Conservation (phyloP, 1,140 invertebrate genomes). For the Lucilia cuprina region DNA sequence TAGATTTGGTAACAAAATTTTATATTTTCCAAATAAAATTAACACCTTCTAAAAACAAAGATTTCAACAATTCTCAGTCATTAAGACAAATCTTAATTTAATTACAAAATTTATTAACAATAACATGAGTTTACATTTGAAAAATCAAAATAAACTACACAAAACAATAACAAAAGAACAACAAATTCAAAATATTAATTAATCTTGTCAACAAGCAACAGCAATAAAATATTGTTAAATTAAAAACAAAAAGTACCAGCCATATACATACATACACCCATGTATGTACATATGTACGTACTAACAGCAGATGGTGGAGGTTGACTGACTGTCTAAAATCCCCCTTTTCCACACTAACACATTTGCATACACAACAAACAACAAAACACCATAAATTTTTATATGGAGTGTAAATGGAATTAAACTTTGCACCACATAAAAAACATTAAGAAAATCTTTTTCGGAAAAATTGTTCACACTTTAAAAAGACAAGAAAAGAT, state of each 20-base stretch:
- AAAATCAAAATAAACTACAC: not conserved
- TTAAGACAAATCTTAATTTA: slow-evolving; percentile 12
- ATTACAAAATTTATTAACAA: not conserved
- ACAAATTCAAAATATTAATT: not conserved
- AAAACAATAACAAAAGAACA: not conserved
- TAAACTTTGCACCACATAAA: not conserved
- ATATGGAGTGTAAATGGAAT: not conserved
- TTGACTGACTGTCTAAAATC: not conserved
- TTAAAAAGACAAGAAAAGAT: not conserved
- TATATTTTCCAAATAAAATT: not conserved
- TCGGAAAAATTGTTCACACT: not conserved
- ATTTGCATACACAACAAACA: not conserved
- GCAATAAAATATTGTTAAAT: not conserved
- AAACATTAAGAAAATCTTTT: not conserved
- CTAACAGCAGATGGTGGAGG: not conserved
- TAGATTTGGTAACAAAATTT: too few species aligned
- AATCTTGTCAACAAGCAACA: not conserved
- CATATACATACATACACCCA: not conserved
- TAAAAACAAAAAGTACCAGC: not conserved
- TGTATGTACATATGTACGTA: too few species aligned
- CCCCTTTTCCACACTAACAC: not conserved
- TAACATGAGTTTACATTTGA: not conserved
- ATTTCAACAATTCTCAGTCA: not conserved
- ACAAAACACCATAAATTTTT: not conserved
- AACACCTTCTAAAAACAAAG: not conserved